phyloP scores from a whole-genome alignment of 92 coral and sea anemone genomes.

The Epizoanthus rinbou region DNA sequence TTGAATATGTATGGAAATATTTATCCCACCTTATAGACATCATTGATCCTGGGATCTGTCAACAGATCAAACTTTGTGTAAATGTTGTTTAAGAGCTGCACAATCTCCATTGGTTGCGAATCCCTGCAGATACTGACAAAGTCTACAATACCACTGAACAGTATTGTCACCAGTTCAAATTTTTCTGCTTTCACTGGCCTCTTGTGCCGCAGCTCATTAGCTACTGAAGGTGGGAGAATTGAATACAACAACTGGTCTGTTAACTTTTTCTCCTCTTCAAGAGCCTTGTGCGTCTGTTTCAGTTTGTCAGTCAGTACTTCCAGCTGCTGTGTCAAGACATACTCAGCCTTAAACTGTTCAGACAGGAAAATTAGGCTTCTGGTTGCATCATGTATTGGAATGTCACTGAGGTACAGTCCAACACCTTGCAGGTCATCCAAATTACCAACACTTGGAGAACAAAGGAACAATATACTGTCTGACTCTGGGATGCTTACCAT shows the following conservation, averaged over 20 bases:
- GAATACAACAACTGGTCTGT: slow-evolving; percentile 88
- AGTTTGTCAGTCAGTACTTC: slow-evolving; percentile 87
- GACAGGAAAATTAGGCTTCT: slow-evolving; percentile 84
- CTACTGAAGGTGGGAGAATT: slow-evolving; percentile 86
- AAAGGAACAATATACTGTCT: slow-evolving; percentile 72
- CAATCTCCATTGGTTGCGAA: slow-evolving; percentile 81
- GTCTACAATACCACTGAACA: slow-evolving; percentile 87
- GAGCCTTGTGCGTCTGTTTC: slow-evolving; percentile 83
- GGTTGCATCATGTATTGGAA: slow-evolving; percentile 87
- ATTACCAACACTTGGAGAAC: slow-evolving; percentile 92
- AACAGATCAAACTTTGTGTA: slow-evolving; percentile 83
- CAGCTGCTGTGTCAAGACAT: slow-evolving; percentile 76
- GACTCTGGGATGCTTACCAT: slow-evolving; percentile 82
- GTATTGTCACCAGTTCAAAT: slow-evolving; percentile 84
- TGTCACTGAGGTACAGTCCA: slow-evolving; percentile 87
- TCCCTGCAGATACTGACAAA: slow-evolving; percentile 80
- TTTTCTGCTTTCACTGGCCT: slow-evolving; percentile 88
- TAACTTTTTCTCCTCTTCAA: slow-evolving; percentile 82
- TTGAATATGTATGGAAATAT: no score
- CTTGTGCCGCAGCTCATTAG: slow-evolving; percentile 87
- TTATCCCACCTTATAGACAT: slow-evolving; percentile 81
- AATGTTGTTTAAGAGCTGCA: slow-evolving; percentile 78
- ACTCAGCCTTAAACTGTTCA: slow-evolving; percentile 87
- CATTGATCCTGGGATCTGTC: slow-evolving; percentile 81
- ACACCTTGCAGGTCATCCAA: slow-evolving; percentile 76